Percentiles rank a stretch among this genome's conserved stretches.
Evolutionary conservation across 2,113 vertebrate genomes (phyloP).

Genomic region (Cnemophilus loriae): DNA sequence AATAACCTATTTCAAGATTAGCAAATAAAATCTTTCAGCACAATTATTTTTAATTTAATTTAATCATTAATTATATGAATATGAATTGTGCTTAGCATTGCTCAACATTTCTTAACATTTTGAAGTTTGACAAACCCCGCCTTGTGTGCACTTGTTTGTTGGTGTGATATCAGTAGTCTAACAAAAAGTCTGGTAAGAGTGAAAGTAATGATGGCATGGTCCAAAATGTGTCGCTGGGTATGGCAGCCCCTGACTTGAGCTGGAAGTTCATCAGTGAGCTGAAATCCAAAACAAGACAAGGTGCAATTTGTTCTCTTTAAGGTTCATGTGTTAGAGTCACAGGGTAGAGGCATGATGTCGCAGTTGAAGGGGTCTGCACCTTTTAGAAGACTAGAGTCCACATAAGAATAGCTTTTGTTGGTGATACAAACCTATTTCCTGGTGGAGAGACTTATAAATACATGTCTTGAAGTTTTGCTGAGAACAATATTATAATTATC

Average conservation of each 20-base stretch:
- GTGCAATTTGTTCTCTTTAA: background rate
- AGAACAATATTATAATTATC: background rate
- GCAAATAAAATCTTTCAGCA: constrained; percentile 2
- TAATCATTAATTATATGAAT: background rate
- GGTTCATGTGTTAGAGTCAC: background rate
- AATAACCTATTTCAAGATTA: background rate
- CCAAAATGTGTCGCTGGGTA: background rate
- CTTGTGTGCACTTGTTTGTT: background rate
- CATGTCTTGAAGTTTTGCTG: background rate
- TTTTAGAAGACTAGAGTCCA: background rate
- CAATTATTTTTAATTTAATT: background rate
- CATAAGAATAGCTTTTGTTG: background rate
- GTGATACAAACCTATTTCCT: background rate
- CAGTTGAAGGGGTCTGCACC: background rate
- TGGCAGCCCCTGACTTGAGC: background rate
- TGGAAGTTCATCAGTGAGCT: background rate
- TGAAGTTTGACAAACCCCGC: background rate
- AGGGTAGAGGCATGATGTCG: background rate
- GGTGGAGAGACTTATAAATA: background rate
- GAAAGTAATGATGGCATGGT: background rate
- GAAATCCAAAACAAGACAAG: background rate
- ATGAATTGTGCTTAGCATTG: background rate
- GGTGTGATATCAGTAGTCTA: background rate
- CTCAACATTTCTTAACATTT: background rate
- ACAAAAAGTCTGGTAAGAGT: background rate